A percentile compares a stretch with the other conserved stretches of the same genome.
These are phyloP conservation scores for Cricetomys ansorgei DNA, from an alignment of 2,113 vertebrate genomes.

Conservation along the genomic window DNA sequence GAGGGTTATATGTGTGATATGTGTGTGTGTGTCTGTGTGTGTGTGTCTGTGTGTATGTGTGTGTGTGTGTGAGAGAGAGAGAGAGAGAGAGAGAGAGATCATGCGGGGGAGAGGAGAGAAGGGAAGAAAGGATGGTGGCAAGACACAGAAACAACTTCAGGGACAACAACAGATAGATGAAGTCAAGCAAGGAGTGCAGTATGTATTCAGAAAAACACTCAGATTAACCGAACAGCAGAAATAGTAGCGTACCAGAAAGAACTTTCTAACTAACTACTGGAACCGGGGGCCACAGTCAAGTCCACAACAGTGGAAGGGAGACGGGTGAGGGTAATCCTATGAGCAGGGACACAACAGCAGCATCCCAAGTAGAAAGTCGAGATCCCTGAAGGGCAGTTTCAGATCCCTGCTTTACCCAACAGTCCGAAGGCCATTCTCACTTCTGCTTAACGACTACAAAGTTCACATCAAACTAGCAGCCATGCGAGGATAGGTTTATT, in stretches of 20 bases:
- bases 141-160: not conserved
- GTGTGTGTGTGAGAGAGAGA: not conserved
- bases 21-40: not conserved
- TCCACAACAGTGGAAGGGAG: not conserved
- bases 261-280: not conserved
- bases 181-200: not conserved
- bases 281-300: not conserved
- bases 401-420: not conserved
- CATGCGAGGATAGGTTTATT: fast-evolving
- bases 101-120: fast-evolving
- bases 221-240: not conserved
- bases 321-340: not conserved
- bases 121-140: not conserved
- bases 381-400: not conserved
- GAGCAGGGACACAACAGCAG: not conserved
- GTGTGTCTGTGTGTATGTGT: not conserved
- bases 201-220: not conserved
- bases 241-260: not conserved
- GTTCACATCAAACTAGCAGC: not conserved
- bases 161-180: too few species aligned
- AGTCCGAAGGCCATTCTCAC: not conserved
- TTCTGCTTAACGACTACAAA: not conserved
- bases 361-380: not conserved
- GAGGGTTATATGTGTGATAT: not conserved
- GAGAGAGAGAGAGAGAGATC: not conserved